Percentiles rank a stretch among this genome's conserved stretches.
Evolutionary conservation across 2,113 vertebrate species (phyloP).

Genomic region (Carlito syrichta): DNA sequence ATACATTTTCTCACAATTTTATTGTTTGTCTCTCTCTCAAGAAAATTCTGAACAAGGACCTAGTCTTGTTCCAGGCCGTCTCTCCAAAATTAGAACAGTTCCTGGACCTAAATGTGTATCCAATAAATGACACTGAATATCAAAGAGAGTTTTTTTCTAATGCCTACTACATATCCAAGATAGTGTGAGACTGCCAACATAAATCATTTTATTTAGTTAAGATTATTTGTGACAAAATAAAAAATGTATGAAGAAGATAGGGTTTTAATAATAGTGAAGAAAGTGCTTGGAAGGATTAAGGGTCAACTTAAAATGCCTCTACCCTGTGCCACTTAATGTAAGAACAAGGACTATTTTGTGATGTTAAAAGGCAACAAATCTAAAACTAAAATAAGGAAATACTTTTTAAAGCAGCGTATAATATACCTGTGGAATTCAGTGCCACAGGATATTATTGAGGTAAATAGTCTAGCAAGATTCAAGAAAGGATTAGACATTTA

Average conservation of each 20-base stretch:
- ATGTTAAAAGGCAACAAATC: conserved; percentile 64
- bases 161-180: not conserved
- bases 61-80: not conserved
- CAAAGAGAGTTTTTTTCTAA: not conserved
- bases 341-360: not conserved
- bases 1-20: not conserved
- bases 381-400: conserved; percentile 42
- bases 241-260: not conserved
- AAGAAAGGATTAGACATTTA: conserved; percentile 63
- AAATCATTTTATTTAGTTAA: not conserved
- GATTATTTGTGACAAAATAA: not conserved
- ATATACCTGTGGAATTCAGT: conserved; percentile 47
- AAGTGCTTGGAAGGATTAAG: not conserved
- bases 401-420: conserved; percentile 45
- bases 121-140: not conserved
- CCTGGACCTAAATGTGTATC: not conserved
- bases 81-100: not conserved
- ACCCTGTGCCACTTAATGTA: not conserved
- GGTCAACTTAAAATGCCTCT: not conserved
- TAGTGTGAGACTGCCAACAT: not conserved
- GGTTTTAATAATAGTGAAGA: not conserved
- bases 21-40: not conserved
- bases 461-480: conserved; percentile 61
- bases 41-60: not conserved
- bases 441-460: conserved; percentile 45